A percentile compares a stretch with the other conserved stretches of the same genome.
phyloP scores from a whole-genome alignment of 2,113 vertebrate species.

The Theropithecus gelada region DNA sequence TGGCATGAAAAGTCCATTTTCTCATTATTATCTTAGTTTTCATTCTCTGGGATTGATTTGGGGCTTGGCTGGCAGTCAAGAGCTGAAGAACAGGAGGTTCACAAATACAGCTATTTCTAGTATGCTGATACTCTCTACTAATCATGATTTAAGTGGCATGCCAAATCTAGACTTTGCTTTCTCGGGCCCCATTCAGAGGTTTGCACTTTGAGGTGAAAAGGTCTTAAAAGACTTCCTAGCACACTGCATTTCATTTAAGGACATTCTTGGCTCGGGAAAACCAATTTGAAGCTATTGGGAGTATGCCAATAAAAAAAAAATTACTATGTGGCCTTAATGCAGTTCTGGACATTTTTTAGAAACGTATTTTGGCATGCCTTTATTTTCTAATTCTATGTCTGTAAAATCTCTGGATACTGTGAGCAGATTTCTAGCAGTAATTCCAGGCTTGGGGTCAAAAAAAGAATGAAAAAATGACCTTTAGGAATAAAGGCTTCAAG shows the following conservation, averaged over 20 bases:
- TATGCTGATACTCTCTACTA: constrained; percentile 55
- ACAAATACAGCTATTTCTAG: constrained; percentile 71
- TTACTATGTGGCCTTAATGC: constrained; percentile 19
- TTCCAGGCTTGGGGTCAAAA: neutral
- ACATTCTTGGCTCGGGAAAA: constrained; percentile 66
- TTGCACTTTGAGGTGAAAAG: constrained; percentile 69
- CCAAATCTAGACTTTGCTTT: constrained; percentile 63
- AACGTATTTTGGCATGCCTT: neutral
- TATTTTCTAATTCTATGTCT: neutral
- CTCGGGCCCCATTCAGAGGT: constrained; percentile 52
- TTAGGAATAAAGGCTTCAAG: neutral
- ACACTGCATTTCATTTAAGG: constrained; percentile 61
- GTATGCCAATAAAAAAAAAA: constrained; percentile 32
- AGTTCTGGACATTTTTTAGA: neutral
- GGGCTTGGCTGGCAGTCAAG: constrained; percentile 63
- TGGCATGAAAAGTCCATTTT: constrained; percentile 62
- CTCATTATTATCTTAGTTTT: constrained; percentile 69
- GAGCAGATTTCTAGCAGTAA: neutral
- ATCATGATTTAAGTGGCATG: constrained; percentile 61
- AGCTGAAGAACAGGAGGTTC: constrained; percentile 56
- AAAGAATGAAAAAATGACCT: neutral
- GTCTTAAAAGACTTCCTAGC: constrained; percentile 66
- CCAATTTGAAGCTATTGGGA: constrained; percentile 59
- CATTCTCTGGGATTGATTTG: constrained; percentile 71
- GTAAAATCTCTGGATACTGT: neutral